Evolutionary conservation across 1,140 invertebrate species (phyloP), one percentile per base, ranked within the genome.

Genomic region (Aphidius ervi): DNA sequence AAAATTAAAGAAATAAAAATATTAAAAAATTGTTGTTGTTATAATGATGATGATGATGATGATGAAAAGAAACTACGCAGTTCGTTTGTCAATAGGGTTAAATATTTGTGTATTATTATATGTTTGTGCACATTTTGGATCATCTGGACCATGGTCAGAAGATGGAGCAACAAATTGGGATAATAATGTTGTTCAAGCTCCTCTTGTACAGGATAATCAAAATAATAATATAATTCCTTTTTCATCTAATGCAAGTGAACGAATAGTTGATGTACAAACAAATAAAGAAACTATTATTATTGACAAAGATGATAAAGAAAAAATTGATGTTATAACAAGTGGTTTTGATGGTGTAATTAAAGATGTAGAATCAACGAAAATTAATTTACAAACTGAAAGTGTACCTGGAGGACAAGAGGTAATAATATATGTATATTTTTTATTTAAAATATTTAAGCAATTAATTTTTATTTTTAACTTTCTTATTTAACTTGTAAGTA

Each of bases 71-170:
- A 89, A 88, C 74, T 87, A 87, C 83, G 79, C 87, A 73, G 82
- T 90, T 68, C 82, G 87, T 65, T 84, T 88, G 72, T 89, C 87
- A 74, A 86, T 90, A 67, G 82, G 89, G 52, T 82, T 88, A 55
- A 90, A 89, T 69, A 81, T 89, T 52, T 86, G 83, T 64, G 87
- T 89, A 46, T 74, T 90, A 39, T 73, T 89, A 54, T 90, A 89
- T 74, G 82, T 87, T n/a, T 84, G 83, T 63, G 81, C 81, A 55
- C 82, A 86, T 66, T 73, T 81, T 58, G 74, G 78, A 23, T 70
- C 77, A 42, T 74, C 75, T 23, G 75, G 74, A n/a, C 73, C 78
- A 16, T 80, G 78, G 78, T 67, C 78, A 64, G 78, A 80, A 60
- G 78, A 80, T 20, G 57, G 66, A 9, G 58, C 68, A 43, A 66